Conservation (phyloP, 2,888 invertebrate species). For the Tipula helvola region DNA sequence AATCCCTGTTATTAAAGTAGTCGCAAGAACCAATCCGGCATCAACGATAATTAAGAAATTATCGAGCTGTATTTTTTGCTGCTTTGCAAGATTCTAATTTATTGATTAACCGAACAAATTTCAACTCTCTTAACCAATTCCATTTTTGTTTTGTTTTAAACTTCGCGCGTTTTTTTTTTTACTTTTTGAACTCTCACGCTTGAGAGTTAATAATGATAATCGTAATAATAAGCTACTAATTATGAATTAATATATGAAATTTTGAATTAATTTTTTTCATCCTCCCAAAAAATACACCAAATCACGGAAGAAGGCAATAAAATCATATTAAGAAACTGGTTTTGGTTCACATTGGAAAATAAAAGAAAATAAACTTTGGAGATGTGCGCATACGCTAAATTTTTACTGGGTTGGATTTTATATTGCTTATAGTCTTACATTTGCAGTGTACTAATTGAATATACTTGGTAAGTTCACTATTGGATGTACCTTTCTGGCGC, state of each 20-base stretch:
- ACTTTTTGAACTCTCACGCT: neutral
- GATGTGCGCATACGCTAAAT: no score
- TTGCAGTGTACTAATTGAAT: no score
- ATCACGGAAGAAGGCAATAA: neutral
- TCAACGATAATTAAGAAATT: neutral
- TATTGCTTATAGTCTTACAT: no score
- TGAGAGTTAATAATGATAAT: neutral
- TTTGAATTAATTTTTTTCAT: neutral
- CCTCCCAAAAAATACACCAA: neutral
- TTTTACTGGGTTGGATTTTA: no score
- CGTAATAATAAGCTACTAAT: neutral
- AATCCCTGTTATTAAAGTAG: neutral
- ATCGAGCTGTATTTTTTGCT: neutral
- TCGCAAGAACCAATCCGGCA: neutral
- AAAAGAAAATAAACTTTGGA: neutral
- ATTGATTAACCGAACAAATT: neutral
- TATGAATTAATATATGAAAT: neutral
- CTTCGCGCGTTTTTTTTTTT: neutral
- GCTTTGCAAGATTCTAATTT: neutral
- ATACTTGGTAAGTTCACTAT: no score
- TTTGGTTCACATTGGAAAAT: neutral
- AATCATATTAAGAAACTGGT: neutral
- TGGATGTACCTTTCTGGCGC: no score
- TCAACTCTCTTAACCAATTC: neutral
- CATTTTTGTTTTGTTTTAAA: neutral